phyloP scores from a whole-genome alignment of 2,888 invertebrate species.

The Oxyteleia sp. region DNA sequence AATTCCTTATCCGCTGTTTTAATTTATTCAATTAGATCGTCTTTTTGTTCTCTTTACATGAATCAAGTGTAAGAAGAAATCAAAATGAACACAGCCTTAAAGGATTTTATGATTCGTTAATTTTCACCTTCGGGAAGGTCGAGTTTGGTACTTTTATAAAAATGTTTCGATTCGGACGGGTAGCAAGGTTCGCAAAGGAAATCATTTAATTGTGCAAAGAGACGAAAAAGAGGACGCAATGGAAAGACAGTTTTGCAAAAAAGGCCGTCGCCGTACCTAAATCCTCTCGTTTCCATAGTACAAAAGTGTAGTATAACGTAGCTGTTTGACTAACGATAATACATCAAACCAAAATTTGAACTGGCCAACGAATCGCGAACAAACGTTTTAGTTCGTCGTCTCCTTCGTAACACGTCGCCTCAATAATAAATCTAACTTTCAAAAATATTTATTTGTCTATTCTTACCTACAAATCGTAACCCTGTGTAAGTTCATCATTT shows the following conservation, averaged over 20 bases:
- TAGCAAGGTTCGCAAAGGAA: conserved; percentile 75
- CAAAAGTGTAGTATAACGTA: conserved; percentile 35
- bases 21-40: conserved; percentile 3
- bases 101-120: conserved; percentile 10
- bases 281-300: conserved; percentile 49
- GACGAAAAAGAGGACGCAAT: conserved; percentile 36
- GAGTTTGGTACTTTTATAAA: background rate
- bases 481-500: conserved; percentile 59
- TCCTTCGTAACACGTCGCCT: background rate
- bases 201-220: conserved; percentile 28
- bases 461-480: conserved; percentile 67
- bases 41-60: conserved; percentile 5
- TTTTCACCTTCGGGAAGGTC: background rate
- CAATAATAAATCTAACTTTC: conserved; percentile 59
- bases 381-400: conserved; percentile 15
- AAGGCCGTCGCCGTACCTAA: conserved; percentile 77
- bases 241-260: conserved; percentile 73
- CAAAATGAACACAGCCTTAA: conserved; percentile 13
- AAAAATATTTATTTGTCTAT: conserved; percentile 68
- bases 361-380: conserved; percentile 9
- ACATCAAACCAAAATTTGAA: conserved; percentile 7
- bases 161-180: conserved; percentile 80
- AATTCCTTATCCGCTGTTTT: conserved; percentile 10
- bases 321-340: conserved; percentile 55
- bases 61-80: conserved; percentile 3